Percentiles rank a stretch among this genome's conserved stretches.
These are phyloP conservation scores for Pocota personata DNA, from an alignment of 2,888 invertebrate genomes.

Conservation along the genomic window DNA sequence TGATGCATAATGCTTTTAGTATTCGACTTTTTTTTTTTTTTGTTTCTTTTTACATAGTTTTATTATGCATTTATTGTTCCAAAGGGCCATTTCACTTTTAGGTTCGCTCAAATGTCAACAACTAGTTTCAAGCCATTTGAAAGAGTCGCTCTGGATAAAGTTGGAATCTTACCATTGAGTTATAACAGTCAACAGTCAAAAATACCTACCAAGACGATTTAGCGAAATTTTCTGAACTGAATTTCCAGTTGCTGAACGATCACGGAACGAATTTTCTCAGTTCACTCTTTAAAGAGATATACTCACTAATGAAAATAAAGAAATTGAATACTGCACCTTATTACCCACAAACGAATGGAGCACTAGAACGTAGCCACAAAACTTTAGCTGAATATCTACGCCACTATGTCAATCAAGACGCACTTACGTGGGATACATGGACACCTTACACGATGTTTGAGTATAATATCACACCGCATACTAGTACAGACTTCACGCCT, in stretches of 20 bases:
- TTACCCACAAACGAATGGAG: constrained; percentile 75
- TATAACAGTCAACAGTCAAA: constrained; percentile 4
- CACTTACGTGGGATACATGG: constrained; percentile 50
- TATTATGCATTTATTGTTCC: no score
- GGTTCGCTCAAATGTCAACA: no score
- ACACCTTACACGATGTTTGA: background rate
- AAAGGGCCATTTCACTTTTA: no score
- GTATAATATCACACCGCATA: constrained; percentile 1
- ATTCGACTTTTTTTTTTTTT: no score
- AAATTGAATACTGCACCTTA: constrained; percentile 9
- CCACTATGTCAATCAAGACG: constrained; percentile 75
- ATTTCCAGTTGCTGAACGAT: constrained; percentile 35
- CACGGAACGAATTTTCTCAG: constrained; percentile 24
- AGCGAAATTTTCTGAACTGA: constrained; percentile 33
- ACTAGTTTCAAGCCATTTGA: background rate
- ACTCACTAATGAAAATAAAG: constrained; percentile 3
- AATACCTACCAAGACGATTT: constrained; percentile 51
- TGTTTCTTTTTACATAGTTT: no score
- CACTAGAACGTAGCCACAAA: constrained; percentile 74
- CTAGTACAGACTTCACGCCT: constrained; percentile 11
- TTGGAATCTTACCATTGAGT: background rate
- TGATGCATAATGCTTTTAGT: no score
- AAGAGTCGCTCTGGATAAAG: constrained; percentile 14
- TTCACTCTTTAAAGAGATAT: constrained; percentile 68
- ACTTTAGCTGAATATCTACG: constrained; percentile 76